These are phyloP conservation scores for Sceloporus undulatus DNA, from an alignment of 2,113 vertebrate genomes.

Conservation along the genomic window DNA sequence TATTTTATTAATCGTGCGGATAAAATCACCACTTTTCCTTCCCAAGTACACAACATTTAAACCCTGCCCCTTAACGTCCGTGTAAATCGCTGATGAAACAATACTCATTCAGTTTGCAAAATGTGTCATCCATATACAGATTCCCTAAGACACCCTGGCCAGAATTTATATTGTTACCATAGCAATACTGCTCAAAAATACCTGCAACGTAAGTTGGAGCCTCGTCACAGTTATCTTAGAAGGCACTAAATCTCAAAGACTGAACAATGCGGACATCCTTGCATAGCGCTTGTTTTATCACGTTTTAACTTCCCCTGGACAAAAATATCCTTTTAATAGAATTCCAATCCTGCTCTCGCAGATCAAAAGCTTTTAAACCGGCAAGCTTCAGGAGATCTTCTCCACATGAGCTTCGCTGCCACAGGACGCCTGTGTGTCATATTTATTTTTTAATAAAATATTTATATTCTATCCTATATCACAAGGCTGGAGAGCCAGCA, in stretches of 20 bases:
- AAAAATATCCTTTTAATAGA: neutral
- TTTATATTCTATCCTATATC: too few species aligned
- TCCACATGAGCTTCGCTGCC: neutral
- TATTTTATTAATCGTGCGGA: constrained; percentile 53
- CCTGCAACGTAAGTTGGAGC: constrained; percentile 20
- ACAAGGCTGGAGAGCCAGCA: too few species aligned
- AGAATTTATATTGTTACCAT: constrained; percentile 65
- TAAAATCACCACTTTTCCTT: constrained; percentile 20
- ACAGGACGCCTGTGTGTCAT: too few species aligned
- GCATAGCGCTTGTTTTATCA: neutral
- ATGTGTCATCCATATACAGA: constrained; percentile 53
- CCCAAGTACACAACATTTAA: constrained; percentile 19
- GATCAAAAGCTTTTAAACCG: neutral
- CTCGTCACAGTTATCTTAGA: constrained; percentile 16
- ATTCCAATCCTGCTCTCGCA: neutral
- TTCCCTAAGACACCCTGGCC: constrained; percentile 51
- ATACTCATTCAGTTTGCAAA: constrained; percentile 60
- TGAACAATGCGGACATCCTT: neutral
- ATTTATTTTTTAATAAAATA: too few species aligned
- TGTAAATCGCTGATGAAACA: constrained; percentile 60
- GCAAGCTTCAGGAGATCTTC: neutral
- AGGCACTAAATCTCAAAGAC: neutral
- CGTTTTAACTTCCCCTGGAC: neutral
- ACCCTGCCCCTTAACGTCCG: constrained; percentile 35
- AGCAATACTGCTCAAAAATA: constrained; percentile 60